phyloP scores from a whole-genome alignment of 2,113 vertebrate genomes.

The Donacobius atricapilla region DNA sequence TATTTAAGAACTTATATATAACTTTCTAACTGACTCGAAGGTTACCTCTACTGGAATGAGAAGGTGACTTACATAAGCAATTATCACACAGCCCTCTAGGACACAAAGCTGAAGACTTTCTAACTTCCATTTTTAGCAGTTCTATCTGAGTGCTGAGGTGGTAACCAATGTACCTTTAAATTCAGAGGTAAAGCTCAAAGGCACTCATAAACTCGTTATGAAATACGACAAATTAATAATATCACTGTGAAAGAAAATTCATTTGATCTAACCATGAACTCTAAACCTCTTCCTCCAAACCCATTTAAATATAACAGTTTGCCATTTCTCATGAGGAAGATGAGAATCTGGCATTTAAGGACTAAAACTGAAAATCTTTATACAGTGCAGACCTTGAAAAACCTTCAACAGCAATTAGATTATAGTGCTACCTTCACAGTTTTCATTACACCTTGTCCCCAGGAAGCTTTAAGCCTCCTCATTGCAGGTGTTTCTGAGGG shows the following conservation, averaged over 20 bases:
- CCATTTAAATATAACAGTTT: constrained; percentile 16
- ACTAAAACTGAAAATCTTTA: not conserved
- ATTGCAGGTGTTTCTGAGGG: not conserved
- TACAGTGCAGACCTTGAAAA: not conserved
- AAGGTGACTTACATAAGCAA: constrained; percentile 53
- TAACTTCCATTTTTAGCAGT: constrained; percentile 54
- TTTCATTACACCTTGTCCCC: not conserved
- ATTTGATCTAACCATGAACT: constrained; percentile 14
- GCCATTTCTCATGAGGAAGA: not conserved
- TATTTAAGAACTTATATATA: constrained; percentile 37
- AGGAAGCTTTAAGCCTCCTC: not conserved
- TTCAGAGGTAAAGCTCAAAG: constrained; percentile 51
- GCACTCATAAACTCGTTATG: not conserved
- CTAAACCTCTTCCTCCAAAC: not conserved
- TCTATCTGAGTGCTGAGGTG: not conserved
- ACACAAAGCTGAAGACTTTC: constrained; percentile 36
- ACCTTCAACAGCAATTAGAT: not conserved
- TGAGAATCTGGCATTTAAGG: not conserved
- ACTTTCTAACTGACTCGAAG: constrained; percentile 21
- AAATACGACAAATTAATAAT: constrained; percentile 11
- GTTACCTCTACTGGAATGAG: constrained; percentile 44
- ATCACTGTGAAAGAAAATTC: constrained; percentile 4
- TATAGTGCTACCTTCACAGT: not conserved
- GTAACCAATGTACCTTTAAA: constrained; percentile 18
- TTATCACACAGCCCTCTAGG: constrained; percentile 50